phyloP scores from a whole-genome alignment of 2,797 vertebrate species.

The Anisognathus igniventris region DNA sequence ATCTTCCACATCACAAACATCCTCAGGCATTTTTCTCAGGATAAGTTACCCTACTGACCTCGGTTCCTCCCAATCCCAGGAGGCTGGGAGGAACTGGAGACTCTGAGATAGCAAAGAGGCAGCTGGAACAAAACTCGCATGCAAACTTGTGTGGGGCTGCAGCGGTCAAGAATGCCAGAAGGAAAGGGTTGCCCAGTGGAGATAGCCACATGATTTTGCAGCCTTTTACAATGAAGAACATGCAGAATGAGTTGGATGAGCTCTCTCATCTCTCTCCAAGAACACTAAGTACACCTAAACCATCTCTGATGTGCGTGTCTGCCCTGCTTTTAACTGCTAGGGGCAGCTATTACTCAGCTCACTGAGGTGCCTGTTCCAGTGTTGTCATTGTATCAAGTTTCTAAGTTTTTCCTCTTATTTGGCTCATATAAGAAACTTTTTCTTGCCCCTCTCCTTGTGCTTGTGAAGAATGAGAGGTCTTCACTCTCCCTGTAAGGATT shows the following conservation, averaged over 20 bases:
- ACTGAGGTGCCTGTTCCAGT: neutral
- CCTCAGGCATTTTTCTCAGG: neutral
- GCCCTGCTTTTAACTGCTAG: neutral
- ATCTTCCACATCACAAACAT: rapidly evolving
- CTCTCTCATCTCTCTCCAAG: neutral
- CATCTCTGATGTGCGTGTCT: neutral
- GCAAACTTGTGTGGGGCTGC: rapidly evolving
- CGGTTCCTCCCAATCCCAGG: neutral
- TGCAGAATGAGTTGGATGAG: neutral
- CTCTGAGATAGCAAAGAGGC: neutral
- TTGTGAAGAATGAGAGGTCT: neutral
- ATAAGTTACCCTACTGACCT: neutral
- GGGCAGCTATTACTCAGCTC: neutral
- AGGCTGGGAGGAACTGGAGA: neutral
- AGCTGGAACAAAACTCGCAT: neutral
- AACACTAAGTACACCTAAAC: neutral
- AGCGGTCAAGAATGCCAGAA: neutral
- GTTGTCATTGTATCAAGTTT: neutral
- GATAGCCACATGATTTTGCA: neutral
- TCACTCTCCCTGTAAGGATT: neutral
- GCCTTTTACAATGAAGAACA: neutral
- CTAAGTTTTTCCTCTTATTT: neutral
- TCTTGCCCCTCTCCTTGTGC: neutral
- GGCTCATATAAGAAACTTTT: neutral
- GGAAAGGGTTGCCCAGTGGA: neutral